These are phyloP conservation scores for Dasyurus viverrinus DNA, from an alignment of 2,113 vertebrate species.

Conservation along the genomic window DNA sequence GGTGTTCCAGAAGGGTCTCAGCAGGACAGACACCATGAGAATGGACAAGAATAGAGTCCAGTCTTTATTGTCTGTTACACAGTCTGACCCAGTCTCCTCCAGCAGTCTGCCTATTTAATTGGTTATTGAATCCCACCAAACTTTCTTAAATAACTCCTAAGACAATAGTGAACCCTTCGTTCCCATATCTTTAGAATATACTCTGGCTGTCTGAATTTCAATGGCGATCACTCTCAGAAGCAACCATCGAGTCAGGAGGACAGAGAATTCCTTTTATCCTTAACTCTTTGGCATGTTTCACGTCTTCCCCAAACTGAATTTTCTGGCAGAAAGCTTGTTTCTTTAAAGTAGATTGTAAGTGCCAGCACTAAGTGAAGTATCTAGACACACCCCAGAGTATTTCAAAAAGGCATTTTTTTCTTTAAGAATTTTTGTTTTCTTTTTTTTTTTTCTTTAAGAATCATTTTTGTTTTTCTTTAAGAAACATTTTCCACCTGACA, in stretches of 20 bases:
- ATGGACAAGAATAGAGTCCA: too few relatives aligned
- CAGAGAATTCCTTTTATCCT: conserved; percentile 24
- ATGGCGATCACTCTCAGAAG: conserved; percentile 2
- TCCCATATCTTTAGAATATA: not conserved
- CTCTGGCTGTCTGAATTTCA: not conserved
- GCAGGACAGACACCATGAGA: too few relatives aligned
- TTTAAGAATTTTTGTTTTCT: too few relatives aligned
- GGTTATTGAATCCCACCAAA: conserved; percentile 21
- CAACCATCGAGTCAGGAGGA: not conserved
- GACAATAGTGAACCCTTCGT: not conserved
- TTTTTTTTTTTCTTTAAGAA: too few relatives aligned
- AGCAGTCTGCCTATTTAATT: not conserved
- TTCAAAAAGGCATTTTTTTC: not conserved
- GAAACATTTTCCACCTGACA: not conserved
- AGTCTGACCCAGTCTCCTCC: too few relatives aligned
- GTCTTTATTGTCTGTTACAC: too few relatives aligned
- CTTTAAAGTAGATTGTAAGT: conserved; percentile 23
- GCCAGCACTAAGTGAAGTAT: not conserved
- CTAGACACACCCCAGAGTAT: not conserved
- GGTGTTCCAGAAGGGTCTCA: too few relatives aligned
- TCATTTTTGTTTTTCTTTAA: not conserved
- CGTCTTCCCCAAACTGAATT: conserved; percentile 4
- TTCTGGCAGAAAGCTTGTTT: not conserved
- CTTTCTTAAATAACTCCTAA: not conserved
- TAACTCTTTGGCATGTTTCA: conserved; percentile 2